Evolutionary conservation across 1,140 invertebrate genomes (phyloP), one percentile per base, ranked within the genome.

Genomic region (Bombus cullumanus): DNA sequence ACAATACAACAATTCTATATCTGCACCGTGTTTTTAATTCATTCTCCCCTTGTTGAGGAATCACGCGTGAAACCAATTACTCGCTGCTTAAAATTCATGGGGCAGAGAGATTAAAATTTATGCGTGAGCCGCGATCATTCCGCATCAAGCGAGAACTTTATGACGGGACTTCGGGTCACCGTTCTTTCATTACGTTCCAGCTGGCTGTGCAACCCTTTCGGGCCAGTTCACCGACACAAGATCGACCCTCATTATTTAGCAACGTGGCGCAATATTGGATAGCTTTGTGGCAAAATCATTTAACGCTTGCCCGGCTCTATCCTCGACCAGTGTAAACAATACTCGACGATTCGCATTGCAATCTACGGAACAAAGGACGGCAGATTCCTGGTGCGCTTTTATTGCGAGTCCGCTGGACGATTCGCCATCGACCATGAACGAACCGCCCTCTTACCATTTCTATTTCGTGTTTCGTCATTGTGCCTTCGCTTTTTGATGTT

Each of bases 261-360:
- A 22, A 18, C 43, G 31, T 39, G 53, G 78, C 69, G 79, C 47
- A 81, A 89, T 88, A 81, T 77, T 81, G 87, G 87, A 86, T 79
- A 88, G 87, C 66, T 69, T 79, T 68, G 87, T 71, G 85, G 73
- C 73, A 53, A 82, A 86, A 89, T 89, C 80, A 89, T 89, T 89
- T 85, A 88, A 85, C 79, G 88, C 69, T 43, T 53, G 71, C 53
- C 71, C 34, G 81, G 53, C 10, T 78, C 62, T 66, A 41, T 31
- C n/a, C 74, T 37, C 75, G 62, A 12, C 37, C 41, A 47, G 53
- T 81, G 81, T 87, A 90, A 89, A 90, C 89, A 89, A 87, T 89
- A 75, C 81, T 85, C 43, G 78, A 74, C 89, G 89, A 89, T 89
- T 89, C 88, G 83, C 78, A 71, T 86, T 75, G 86, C 88, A 86